Evolutionary conservation across 2,797 vertebrate species (phyloP).

Genomic region (Clarias fuscus): DNA sequence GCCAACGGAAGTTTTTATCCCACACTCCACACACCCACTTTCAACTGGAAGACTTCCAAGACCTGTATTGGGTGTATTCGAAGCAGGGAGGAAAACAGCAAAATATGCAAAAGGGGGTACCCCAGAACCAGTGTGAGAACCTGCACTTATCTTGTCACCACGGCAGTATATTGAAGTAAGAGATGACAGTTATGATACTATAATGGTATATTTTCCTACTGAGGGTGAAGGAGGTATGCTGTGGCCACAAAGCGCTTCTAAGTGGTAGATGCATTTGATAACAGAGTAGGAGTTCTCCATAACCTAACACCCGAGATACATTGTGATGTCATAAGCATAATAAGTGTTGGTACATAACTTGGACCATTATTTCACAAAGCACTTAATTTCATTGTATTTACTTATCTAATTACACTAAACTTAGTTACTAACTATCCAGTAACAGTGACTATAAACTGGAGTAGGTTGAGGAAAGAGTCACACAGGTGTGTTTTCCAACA

Average conservation of each 20-base stretch:
- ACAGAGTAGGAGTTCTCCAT: background rate
- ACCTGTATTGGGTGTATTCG: too few species aligned
- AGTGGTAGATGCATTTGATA: background rate
- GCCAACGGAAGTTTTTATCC: too few species aligned
- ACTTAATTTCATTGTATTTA: background rate
- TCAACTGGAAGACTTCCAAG: background rate
- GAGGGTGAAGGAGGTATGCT: background rate
- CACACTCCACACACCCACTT: background rate
- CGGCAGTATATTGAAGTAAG: too few species aligned
- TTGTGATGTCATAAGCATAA: background rate
- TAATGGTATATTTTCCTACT: background rate
- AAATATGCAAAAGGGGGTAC: background rate
- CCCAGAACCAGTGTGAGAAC: background rate
- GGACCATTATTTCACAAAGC: background rate
- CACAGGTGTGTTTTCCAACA: conserved; percentile 42
- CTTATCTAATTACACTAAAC: background rate
- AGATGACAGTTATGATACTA: background rate
- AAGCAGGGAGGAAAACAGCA: background rate
- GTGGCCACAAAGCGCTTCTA: background rate
- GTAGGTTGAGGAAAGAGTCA: background rate
- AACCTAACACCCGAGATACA: background rate
- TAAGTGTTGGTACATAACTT: background rate
- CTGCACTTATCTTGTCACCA: background rate
- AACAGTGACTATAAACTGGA: background rate
- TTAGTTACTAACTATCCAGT: too few species aligned